phyloP scores from a whole-genome alignment of 1,140 invertebrate genomes.

The Camponotus vicinus region DNA sequence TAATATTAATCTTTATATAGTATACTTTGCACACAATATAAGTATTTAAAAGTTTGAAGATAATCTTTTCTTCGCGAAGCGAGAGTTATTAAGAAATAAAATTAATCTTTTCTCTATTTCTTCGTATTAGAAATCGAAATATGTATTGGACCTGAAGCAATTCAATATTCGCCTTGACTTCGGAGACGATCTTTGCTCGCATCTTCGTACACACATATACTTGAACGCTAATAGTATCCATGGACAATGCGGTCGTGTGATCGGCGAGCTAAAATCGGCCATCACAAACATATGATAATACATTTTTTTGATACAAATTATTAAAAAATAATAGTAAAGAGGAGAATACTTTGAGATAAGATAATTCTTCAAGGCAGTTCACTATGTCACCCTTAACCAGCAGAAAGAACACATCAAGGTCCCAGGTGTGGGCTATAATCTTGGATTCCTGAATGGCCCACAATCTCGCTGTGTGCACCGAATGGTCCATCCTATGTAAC shows the following conservation, averaged over 20 bases:
- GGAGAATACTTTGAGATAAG: slow-evolving; percentile 82
- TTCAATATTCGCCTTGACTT: slow-evolving; percentile 90
- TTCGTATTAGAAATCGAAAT: not conserved
- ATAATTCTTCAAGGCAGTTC: slow-evolving; percentile 89
- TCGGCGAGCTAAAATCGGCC: slow-evolving; percentile 86
- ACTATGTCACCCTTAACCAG: slow-evolving; percentile 88
- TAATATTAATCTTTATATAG: no score
- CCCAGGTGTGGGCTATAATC: slow-evolving; percentile 90
- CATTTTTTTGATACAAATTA: not conserved
- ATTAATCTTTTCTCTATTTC: not conserved
- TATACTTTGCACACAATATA: no score
- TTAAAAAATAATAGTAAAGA: not conserved
- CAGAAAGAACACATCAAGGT: slow-evolving; percentile 89
- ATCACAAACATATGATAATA: not conserved
- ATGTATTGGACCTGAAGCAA: slow-evolving; percentile 88
- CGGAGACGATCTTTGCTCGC: slow-evolving; percentile 91
- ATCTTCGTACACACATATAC: slow-evolving; percentile 91
- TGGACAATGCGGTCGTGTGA: slow-evolving; percentile 86
- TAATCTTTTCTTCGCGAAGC: no score
- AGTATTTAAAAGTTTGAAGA: no score
- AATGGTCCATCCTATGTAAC: slow-evolving; percentile 92
- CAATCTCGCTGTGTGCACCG: slow-evolving; percentile 90
- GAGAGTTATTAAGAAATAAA: no score
- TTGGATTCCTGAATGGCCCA: slow-evolving; percentile 91
- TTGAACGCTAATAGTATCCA: slow-evolving; percentile 84